phyloP scores from a whole-genome alignment of 1,140 invertebrate genomes.

The Orussus abietinus region DNA sequence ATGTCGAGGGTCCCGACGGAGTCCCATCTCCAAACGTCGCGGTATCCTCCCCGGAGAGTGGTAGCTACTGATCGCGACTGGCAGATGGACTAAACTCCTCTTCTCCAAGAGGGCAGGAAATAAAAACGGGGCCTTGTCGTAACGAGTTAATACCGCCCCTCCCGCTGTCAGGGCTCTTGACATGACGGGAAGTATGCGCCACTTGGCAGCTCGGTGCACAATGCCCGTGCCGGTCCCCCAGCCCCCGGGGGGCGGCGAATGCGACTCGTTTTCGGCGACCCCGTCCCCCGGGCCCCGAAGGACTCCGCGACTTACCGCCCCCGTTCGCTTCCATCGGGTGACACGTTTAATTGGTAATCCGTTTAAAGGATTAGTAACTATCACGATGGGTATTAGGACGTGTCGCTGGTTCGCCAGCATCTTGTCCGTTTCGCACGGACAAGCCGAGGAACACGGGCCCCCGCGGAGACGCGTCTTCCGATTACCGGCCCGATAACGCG shows the following conservation, averaged over 20 bases:
- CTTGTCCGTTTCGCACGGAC: constrained; percentile 42
- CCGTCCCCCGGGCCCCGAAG: neutral
- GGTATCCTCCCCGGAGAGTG: constrained; percentile 28
- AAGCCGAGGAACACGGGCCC: constrained; percentile 34
- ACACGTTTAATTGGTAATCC: constrained; percentile 53
- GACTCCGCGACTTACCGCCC: constrained; percentile 3
- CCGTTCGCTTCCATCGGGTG: constrained; percentile 19
- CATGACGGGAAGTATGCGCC: constrained; percentile 29
- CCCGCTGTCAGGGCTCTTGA: constrained; percentile 27
- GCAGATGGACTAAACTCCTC: constrained; percentile 32
- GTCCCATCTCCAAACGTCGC: too few species aligned
- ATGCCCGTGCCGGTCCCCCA: constrained; percentile 21
- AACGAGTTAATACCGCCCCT: constrained; percentile 15
- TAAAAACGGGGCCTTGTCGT: constrained; percentile 5
- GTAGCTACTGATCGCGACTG: constrained; percentile 29
- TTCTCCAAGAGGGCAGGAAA: neutral
- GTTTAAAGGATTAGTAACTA: constrained; percentile 53
- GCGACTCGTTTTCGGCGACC: neutral
- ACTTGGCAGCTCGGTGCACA: constrained; percentile 32
- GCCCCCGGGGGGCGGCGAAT: constrained; percentile 6
- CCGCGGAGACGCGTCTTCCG: too few species aligned
- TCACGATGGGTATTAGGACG: constrained; percentile 45
- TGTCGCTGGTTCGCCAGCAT: constrained; percentile 39
- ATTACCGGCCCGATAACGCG: too few species aligned
- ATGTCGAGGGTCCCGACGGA: too few species aligned